Conservation (phyloP, 2,888 invertebrate genomes). For the Dusona sp. region DNA sequence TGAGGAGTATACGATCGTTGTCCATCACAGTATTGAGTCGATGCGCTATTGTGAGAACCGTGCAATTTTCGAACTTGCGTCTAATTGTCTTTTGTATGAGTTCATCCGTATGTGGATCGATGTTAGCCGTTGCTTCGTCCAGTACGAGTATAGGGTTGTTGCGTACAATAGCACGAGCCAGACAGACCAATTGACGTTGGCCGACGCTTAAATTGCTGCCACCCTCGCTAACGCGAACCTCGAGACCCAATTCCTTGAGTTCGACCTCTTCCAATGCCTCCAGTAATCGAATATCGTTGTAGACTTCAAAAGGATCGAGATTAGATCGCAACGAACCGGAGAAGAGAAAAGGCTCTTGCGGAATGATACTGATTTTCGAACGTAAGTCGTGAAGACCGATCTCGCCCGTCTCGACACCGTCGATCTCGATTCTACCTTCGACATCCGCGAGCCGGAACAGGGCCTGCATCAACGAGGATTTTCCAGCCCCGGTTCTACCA, state of each 20-base stretch:
- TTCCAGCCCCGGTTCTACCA: constrained; percentile 92
- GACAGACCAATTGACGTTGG: constrained; percentile 94
- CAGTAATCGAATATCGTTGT: constrained; percentile 92
- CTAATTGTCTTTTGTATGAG: constrained; percentile 87
- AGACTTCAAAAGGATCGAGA: constrained; percentile 94
- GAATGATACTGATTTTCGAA: constrained; percentile 87
- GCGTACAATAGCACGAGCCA: constrained; percentile 94
- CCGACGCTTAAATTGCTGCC: constrained; percentile 95
- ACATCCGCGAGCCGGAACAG: constrained; percentile 88
- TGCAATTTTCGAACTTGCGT: constrained; percentile 86
- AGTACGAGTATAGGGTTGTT: constrained; percentile 94
- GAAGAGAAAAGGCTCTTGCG: constrained; percentile 94
- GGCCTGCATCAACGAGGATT: constrained; percentile 89
- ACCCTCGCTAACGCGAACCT: constrained; percentile 88
- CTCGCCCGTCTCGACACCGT: constrained; percentile 83
- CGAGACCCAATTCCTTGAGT: constrained; percentile 89
- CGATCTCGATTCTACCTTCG: constrained; percentile 85
- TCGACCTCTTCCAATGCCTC: constrained; percentile 93
- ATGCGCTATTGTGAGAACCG: constrained; percentile 88
- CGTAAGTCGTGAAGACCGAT: constrained; percentile 87
- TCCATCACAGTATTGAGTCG: constrained; percentile 88
- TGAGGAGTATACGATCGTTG: constrained; percentile 86
- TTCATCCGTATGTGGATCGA: constrained; percentile 91
- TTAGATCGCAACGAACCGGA: constrained; percentile 95
- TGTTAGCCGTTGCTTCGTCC: constrained; percentile 97